Evolutionary conservation across 2,888 invertebrate genomes (phyloP), one percentile per base, ranked within the genome.

Genomic region (Apoda limacodes): DNA sequence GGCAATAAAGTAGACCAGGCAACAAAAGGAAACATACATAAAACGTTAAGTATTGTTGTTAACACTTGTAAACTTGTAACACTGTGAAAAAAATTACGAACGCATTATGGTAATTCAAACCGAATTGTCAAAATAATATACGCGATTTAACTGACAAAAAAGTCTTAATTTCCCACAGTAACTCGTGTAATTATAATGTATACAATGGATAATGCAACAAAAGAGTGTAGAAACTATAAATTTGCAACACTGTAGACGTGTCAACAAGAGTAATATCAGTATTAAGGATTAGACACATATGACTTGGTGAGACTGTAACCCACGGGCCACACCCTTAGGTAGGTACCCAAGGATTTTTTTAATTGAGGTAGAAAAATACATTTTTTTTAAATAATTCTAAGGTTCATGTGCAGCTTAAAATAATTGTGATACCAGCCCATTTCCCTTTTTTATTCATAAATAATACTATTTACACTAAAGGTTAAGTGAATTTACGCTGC

Each of bases 61-160:
- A n/a, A n/a, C n/a, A n/a, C n/a, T n/a, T n/a, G n/a, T n/a, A n/a
- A n/a, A n/a, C n/a, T n/a, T n/a, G n/a, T n/a, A n/a, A 64, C 63
- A 62, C 49, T 52, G 49, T 40, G 36, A 36, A 32, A 46, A 47
- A 53, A 54, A 56, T 61, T 52, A 51, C 55, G 48, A 48, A 45
- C 39, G 45, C 52, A 63, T 69, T 63, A 70, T 70, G 60, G 46
- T 70, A 70, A 72, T 71, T 55, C 52, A 53, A 64, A 59, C 65
- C 60, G 60, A 67, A 69, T 69, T 70, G 75, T 72, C 68, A 68
- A 71, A 74, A 72, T 78, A 70, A 59, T 65, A 69, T 60, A 53
- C 57, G 49, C 43, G 40, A 41, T 46, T 43, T 28, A 30, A 25
- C 43, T 39, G 39, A 50, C 7, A 17, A 17, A 17, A 17, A 6